These are phyloP conservation scores for Patella pellucida DNA, from an alignment of 2,888 invertebrate species.

Conservation along the genomic window DNA sequence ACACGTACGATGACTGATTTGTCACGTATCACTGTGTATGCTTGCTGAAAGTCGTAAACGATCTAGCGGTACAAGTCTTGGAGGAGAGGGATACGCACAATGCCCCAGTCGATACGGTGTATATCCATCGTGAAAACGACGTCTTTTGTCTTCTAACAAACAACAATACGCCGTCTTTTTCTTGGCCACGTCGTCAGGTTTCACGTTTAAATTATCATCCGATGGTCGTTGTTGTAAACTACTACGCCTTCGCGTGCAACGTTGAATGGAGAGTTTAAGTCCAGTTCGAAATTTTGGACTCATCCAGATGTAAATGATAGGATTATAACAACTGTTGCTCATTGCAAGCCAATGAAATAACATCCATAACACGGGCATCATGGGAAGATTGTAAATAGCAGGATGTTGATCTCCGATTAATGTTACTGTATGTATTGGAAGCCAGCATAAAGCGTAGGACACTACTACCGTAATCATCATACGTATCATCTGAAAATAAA, in stretches of 20 bases:
- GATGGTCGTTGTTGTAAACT: slow-evolving; percentile 36
- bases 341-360: slow-evolving; percentile 53
- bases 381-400: slow-evolving; percentile 42
- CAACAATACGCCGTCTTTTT: background rate
- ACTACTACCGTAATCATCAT: slow-evolving; percentile 56
- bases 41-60: slow-evolving; percentile 11
- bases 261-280: slow-evolving; percentile 40
- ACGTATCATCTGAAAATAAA: slow-evolving; percentile 44
- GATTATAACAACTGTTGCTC: slow-evolving; percentile 54
- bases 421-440: slow-evolving; percentile 48
- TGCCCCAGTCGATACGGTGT: slow-evolving; percentile 6
- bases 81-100: slow-evolving; percentile 8
- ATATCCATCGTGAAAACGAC: background rate
- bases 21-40: slow-evolving; percentile 28
- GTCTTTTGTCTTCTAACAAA: slow-evolving; percentile 1
- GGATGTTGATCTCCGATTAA: slow-evolving; percentile 47
- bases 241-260: slow-evolving; percentile 37
- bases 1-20: background rate
- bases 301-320: slow-evolving; percentile 52
- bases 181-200: background rate
- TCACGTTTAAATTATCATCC: slow-evolving; percentile 38
- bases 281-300: slow-evolving; percentile 53
- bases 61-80: slow-evolving; percentile 14
- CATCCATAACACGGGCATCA: slow-evolving; percentile 48
- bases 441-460: slow-evolving; percentile 54